A percentile compares a stretch with the other conserved stretches of the same genome.
Evolutionary conservation across 1,140 invertebrate genomes (phyloP).

Genomic region (Capitella teleta): DNA sequence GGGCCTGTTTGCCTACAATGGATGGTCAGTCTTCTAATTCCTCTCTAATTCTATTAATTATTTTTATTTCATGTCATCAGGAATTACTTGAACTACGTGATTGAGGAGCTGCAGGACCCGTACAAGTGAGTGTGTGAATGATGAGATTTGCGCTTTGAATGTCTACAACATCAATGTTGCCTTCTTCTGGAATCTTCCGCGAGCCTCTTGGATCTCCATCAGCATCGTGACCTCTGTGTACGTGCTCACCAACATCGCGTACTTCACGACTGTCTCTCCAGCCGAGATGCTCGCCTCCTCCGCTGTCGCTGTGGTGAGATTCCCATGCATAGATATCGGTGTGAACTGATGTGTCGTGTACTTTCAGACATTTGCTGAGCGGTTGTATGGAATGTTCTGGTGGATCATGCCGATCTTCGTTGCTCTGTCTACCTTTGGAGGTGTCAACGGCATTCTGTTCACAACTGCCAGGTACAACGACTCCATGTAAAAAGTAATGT

Average conservation of each 20-base stretch:
- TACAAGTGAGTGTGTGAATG: too few species aligned
- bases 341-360: background rate
- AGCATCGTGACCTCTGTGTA: constrained; percentile 85
- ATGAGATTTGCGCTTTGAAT: background rate
- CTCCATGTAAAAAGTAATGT: too few species aligned
- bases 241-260: constrained; percentile 86
- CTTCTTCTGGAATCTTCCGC: constrained; percentile 74
- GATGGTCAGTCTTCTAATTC: constrained; percentile 64
- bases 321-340: background rate
- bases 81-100: constrained; percentile 97
- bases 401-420: constrained; percentile 4
- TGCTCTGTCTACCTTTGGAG: constrained; percentile 4
- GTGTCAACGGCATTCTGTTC: constrained; percentile 1
- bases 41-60: too few species aligned
- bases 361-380: constrained; percentile 8
- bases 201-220: constrained; percentile 84
- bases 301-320: constrained; percentile 78
- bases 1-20: constrained; percentile 97
- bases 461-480: constrained; percentile 5
- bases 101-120: constrained; percentile 93
- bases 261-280: constrained; percentile 80
- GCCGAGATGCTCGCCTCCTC: constrained; percentile 73
- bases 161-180: background rate
- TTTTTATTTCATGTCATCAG: too few species aligned
- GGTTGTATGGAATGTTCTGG: background rate